Evolutionary conservation across 2,888 invertebrate species (phyloP), one percentile per base, ranked within the genome.

Genomic region (Rhaphigaster nebulosa): DNA sequence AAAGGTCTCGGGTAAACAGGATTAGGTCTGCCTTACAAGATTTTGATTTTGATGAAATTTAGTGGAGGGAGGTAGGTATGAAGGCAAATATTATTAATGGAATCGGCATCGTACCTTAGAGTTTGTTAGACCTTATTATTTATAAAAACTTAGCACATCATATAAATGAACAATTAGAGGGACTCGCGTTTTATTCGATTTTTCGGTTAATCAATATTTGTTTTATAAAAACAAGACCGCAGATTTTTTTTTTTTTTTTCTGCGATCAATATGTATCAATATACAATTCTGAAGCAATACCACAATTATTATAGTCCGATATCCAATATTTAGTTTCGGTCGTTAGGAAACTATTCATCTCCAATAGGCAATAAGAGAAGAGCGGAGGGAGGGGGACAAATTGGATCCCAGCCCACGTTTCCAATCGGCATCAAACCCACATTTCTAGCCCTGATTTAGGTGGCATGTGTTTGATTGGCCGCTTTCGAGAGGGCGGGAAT

Each of bases 341-440:
- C 70, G 70, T 76, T 65, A 38, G 38, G 70, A 76, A 76, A 76
- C 70, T 76, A 76, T 76, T 76, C 70, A 76, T 76, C 70, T 76
- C 70, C 70, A 38, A 76, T 76, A 76, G 70, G 70, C 70, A 76
- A 76, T 34, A 76, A 76, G 70, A 20, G 70, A 20, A 29, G 2
- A 8, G n/a, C n/a, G n/a, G n/a, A 12, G 65, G 70, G 3, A 1
- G 20, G 34, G 38, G 70, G 70, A 76, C 70, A 76, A 76, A 76
- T 76, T 76, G 70, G 70, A 76, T 76, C 34, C 18, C 70, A 34
- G 70, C 8, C 13, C 70, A 76, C 70, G 70, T 76, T 76, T 76
- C 38, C 70, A 76, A 76, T 76, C 70, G 70, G 70, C 70, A 76
- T 76, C 70, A 76, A 76, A 76, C 70, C 70, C 70, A 76, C 70